Evolutionary conservation across 2,888 invertebrate genomes (phyloP).

Genomic region (Sicus ferrugineus): DNA sequence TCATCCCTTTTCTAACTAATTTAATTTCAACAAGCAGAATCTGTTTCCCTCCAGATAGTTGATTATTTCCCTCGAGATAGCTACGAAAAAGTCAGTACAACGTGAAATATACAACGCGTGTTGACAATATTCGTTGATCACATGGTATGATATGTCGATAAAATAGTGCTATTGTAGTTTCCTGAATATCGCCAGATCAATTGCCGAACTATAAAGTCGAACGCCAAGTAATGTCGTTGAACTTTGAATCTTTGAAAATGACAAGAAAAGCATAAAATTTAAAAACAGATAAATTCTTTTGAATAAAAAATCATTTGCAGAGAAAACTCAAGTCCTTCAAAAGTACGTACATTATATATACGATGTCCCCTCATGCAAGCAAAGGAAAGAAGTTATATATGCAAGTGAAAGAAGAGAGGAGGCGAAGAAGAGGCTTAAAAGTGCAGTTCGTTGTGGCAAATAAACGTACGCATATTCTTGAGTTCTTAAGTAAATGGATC

Average conservation of each 20-base stretch:
- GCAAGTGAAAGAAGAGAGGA: neutral
- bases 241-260: neutral
- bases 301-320: too few relatives aligned
- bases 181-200: neutral
- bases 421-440: neutral
- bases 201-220: neutral
- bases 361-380: neutral
- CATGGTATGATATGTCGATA: slow-evolving; percentile 15
- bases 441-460: neutral
- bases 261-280: neutral
- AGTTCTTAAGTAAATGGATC: neutral
- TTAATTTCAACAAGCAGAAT: too few relatives aligned
- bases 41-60: too few relatives aligned
- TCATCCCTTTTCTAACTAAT: too few relatives aligned
- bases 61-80: too few relatives aligned
- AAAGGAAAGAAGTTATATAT: too few relatives aligned
- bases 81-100: too few relatives aligned
- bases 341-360: too few relatives aligned
- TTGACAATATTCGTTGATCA: slow-evolving; percentile 10
- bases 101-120: too few relatives aligned
- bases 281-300: too few relatives aligned
- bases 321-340: too few relatives aligned
- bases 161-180: slow-evolving; percentile 17
- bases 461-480: neutral
- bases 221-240: neutral